phyloP scores from a whole-genome alignment of 2,113 vertebrate species.

The Actinemys pallida region DNA sequence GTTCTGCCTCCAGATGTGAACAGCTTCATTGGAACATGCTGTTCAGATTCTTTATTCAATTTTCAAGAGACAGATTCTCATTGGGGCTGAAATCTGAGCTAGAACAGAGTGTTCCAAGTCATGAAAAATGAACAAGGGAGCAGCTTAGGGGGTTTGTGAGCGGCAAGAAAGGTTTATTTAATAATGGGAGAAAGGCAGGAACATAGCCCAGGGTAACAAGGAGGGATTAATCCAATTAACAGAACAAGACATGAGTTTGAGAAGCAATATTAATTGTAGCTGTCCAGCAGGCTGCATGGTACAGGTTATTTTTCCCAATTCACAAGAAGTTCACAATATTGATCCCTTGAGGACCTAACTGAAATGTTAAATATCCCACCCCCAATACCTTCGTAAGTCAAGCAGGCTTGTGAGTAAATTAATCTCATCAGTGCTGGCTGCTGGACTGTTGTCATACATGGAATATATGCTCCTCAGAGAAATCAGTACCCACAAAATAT shows the following conservation, averaged over 20 bases:
- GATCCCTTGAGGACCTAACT: conserved; percentile 37
- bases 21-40: conserved; percentile 48
- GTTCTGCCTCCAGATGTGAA: conserved; percentile 33
- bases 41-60: conserved; percentile 65
- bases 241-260: conserved; percentile 37
- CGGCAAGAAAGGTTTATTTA: conserved; percentile 60
- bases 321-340: conserved; percentile 44
- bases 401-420: conserved; percentile 61
- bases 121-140: conserved; percentile 18
- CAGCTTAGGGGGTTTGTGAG: conserved; percentile 46
- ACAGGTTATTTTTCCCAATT: conserved; percentile 32
- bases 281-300: conserved; percentile 40
- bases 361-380: conserved; percentile 49
- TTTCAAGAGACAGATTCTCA: conserved; percentile 64
- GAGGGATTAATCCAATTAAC: conserved; percentile 46
- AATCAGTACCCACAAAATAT: neutral
- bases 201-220: conserved; percentile 59
- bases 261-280: conserved; percentile 60
- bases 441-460: neutral
- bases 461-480: neutral
- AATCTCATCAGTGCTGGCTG: conserved; percentile 26
- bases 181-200: conserved; percentile 50
- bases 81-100: conserved; percentile 50
- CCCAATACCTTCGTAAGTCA: conserved; percentile 13
- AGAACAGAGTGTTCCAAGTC: conserved; percentile 72